Base-by-base conservation (phyloP, 2,113 vertebrate species). In the Galeopterus variegatus region DNA sequence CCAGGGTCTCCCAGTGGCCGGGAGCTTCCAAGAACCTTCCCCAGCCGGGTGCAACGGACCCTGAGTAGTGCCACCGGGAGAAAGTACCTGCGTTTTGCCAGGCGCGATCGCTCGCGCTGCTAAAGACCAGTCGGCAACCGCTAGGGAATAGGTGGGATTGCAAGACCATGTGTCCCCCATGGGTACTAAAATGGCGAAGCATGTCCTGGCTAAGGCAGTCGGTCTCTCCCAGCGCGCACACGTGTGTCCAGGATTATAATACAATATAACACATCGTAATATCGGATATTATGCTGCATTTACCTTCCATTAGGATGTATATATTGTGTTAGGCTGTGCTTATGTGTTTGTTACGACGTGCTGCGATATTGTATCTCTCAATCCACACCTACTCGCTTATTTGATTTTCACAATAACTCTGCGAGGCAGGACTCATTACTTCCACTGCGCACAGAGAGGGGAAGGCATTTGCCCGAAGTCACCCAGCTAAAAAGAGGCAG, bases 251-350 rank as follows among this genome's bases (percentile, higher is more conserved):
- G 94, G 91, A 97, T 97, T 98, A 98, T 97, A 97, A 98, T 97
- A 97, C 97, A 97, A 98, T 98, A 97, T 98, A 97, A 98, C 97
- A 98, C 97, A 33, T 97, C 96, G 96, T 98, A 98, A 98, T 96
- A 96, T 70, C 24, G 75, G 75, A n/a, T 96, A 93, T 95, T 95
- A 97, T 84, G 26, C 94, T 33, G 84, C 90, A 87, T 93, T 97
- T 88, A 83, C 96, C 89, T 93, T 93, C 96, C 96, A 91, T 95
- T 83, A 94, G 96, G 77, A 90, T 88, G 97, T 92, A 89, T 92
- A 70, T 89, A 93, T 70, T 86, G 88, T 79, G 86, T 80, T 65
- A 70, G 95, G 79, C 87, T 91, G 96, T 80, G 95, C 95, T 93
- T 83, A 83, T 62, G 93, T 95, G 96, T 97, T 97, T 95, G 91